Conservation (phyloP, 2,113 vertebrate species). For the Pygoscelis adeliae region DNA sequence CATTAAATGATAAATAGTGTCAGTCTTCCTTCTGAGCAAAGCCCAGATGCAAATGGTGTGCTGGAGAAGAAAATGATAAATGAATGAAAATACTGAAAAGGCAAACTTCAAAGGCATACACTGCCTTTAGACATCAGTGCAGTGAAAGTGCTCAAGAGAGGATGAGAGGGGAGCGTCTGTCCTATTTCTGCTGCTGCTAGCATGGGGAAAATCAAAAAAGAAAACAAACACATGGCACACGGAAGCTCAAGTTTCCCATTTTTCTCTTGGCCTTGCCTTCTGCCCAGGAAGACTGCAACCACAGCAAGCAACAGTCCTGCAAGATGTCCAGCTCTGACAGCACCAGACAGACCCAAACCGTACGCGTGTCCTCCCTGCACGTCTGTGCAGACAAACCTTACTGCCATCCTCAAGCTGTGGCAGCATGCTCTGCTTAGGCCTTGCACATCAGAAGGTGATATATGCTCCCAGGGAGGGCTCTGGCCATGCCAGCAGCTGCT, state of each 20-base stretch:
- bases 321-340: neutral
- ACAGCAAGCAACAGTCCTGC: neutral
- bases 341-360: neutral
- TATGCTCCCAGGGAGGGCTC: neutral
- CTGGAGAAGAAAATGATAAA: neutral
- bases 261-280: neutral
- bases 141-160: neutral
- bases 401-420: neutral
- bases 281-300: neutral
- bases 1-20: constrained; percentile 33
- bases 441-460: rapidly evolving
- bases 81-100: constrained; percentile 22
- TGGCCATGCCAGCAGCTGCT: neutral
- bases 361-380: rapidly evolving
- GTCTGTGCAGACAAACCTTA: rapidly evolving
- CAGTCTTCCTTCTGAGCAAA: constrained; percentile 24
- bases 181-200: neutral
- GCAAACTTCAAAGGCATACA: neutral
- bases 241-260: neutral
- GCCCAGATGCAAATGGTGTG: neutral
- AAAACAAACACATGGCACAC: neutral
- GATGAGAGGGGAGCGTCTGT: neutral
- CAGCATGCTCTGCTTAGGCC: neutral
- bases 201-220: neutral
- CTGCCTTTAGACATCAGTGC: neutral